Evolutionary conservation across 1,140 invertebrate species (phyloP), one percentile per base, ranked within the genome.

Genomic region (Psilanteris sp.): DNA sequence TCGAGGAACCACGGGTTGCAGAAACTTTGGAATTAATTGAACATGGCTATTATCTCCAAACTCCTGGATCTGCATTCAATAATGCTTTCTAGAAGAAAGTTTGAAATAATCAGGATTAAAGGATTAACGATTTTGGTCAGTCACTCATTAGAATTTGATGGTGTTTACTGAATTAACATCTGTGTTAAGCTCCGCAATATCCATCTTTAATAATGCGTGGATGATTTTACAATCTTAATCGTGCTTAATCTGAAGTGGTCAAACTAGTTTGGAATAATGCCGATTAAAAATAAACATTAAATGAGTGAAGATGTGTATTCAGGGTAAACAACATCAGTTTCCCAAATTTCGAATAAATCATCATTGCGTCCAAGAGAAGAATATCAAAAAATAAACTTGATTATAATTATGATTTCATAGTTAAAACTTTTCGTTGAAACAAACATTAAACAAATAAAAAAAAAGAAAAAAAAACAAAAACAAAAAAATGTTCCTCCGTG

Each of bases 1-100:
- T 14, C 41, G 20, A 36, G 15, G 7, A 20, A 43, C 26, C 10
- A n/a, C 10, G 32, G n/a, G 18, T 34, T 9, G 14, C 29, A 36
- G 5, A 22, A 37, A 48, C n/a, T 46, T 57, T 32, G 14, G 11
- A 39, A 26, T 64, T 9, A 14, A 37, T 66, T 9, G 6, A 27
- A 7, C 34, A 6, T 29, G 5, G 9, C 15, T 8, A 10, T 39
- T 43, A 50, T 50, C 44, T 64, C 18, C 8, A 2, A 31, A 32
- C 26, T 29, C 18, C 9, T 9, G 13, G 13, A 3, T 8, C 9
- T 16, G 7, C 4, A 41, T 6, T 44, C 39, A 9, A 14, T 20
- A 36, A 18, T 3, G 29, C 29, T 8, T 22, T 22, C 57, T 50
- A 43, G 9, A 62, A 62, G 43, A 62, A 34, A 34, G 24, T 43